Conservation (phyloP, 2,113 vertebrate species). For the Lontra canadensis region DNA sequence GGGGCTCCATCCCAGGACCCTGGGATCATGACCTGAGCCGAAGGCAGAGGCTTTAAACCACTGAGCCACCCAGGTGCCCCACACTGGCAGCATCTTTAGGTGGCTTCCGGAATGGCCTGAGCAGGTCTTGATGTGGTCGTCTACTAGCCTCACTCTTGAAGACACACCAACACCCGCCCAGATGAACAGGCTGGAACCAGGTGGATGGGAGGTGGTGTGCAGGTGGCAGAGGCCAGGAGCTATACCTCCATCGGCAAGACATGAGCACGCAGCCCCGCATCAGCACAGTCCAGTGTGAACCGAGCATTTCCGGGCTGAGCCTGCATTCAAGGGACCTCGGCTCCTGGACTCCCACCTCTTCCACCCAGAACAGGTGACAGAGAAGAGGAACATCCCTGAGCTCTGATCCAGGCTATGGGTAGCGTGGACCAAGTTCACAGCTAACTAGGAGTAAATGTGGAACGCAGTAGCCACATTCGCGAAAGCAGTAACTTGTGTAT, state of each 20-base stretch:
- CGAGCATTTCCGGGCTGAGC: not conserved
- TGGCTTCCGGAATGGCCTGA: not conserved
- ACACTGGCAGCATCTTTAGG: rapidly evolving
- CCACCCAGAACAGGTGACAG: constrained; percentile 38
- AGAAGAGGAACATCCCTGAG: constrained; percentile 60
- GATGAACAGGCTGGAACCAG: too few relatives aligned
- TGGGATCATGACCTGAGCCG: too few relatives aligned
- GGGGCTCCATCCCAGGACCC: too few relatives aligned
- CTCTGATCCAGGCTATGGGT: constrained; percentile 69
- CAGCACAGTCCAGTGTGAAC: rapidly evolving
- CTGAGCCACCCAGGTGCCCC: too few relatives aligned
- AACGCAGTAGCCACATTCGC: constrained; percentile 81
- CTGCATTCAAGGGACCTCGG: not conserved
- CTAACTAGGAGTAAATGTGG: constrained; percentile 83
- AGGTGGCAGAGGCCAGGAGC: not conserved
- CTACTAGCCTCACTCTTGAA: not conserved
- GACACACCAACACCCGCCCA: not conserved
- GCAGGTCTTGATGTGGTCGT: not conserved
- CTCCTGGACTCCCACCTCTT: constrained; percentile 47
- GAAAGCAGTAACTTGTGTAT: constrained; percentile 81
- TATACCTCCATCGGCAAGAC: not conserved
- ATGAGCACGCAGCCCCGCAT: not conserved
- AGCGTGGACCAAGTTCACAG: constrained; percentile 82
- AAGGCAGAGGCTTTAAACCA: too few relatives aligned
- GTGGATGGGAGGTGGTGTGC: rapidly evolving